phyloP scores from a whole-genome alignment of 2,797 vertebrate species.

The Nyctibius grandis region DNA sequence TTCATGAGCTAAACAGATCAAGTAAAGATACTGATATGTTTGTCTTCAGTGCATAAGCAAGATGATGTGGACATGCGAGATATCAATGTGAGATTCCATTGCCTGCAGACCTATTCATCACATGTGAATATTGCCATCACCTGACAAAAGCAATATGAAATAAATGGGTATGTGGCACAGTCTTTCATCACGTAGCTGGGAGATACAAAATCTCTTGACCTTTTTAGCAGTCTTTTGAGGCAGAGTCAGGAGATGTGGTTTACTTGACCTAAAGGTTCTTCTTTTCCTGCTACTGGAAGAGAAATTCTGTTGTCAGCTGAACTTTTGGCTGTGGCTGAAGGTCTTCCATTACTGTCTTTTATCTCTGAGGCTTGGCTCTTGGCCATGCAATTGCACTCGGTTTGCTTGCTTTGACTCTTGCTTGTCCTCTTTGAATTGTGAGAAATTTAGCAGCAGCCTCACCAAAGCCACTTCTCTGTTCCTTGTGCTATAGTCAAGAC shows the following conservation, averaged over 20 bases:
- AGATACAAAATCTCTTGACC: conserved; percentile 31
- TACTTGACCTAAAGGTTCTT: conserved; percentile 32
- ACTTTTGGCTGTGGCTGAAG: conserved; percentile 22
- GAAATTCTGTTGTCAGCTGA: conserved; percentile 26
- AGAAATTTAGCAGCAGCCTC: neutral
- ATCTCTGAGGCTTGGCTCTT: conserved; percentile 18
- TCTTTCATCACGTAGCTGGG: neutral
- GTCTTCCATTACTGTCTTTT: conserved; percentile 21
- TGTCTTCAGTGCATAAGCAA: neutral
- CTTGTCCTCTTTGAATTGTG: neutral
- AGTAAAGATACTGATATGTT: neutral
- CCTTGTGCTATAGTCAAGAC: neutral
- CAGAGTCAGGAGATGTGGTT: neutral
- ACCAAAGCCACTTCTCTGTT: neutral
- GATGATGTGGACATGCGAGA: fast-evolving
- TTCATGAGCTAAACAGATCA: neutral
- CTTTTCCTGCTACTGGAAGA: conserved; percentile 13
- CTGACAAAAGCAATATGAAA: conserved; percentile 35
- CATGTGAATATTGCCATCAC: neutral
- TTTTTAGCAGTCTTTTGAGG: conserved; percentile 23
- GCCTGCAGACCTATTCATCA: neutral
- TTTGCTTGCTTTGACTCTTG: neutral
- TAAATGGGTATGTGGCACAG: neutral
- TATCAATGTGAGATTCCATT: neutral
- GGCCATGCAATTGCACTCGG: neutral